Evolutionary conservation across 2,888 invertebrate species (phyloP).

Genomic region (Drosophila peninsularis): DNA sequence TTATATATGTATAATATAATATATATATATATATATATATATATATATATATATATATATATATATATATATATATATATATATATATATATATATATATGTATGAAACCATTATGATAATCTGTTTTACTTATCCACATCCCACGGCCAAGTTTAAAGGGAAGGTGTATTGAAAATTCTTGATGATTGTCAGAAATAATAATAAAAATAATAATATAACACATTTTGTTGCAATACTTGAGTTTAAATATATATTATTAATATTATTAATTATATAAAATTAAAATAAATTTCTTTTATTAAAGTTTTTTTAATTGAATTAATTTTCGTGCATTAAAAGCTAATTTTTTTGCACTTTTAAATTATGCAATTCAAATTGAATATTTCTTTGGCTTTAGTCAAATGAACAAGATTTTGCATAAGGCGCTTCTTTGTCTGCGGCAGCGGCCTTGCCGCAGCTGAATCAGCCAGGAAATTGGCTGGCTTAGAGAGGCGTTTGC

Average conservation of each 20-base stretch:
- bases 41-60: no score
- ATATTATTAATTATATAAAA: not conserved
- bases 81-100: no score
- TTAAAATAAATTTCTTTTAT: no score
- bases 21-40: no score
- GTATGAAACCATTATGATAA: not conserved
- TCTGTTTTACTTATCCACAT: not conserved
- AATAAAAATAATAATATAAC: not conserved
- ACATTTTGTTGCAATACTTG: not conserved
- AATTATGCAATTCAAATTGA: conserved; percentile 21
- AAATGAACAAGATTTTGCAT: conserved; percentile 44
- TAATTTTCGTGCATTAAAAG: no score
- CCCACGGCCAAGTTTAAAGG: not conserved
- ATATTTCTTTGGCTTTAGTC: conserved; percentile 28
- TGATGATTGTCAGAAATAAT: not conserved
- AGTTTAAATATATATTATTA: not conserved
- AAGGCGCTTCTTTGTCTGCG: conserved; percentile 34
- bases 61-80: no score
- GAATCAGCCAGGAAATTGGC: conserved; percentile 56
- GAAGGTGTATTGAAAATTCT: no score
- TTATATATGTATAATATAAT: no score
- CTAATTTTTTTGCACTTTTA: not conserved
- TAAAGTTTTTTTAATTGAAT: no score
- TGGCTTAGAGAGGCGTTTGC: conserved; percentile 47
- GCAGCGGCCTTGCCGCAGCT: conserved; percentile 12